Base-by-base conservation (phyloP, 1,140 invertebrate genomes). In the Heliconius hewitsoni region DNA sequence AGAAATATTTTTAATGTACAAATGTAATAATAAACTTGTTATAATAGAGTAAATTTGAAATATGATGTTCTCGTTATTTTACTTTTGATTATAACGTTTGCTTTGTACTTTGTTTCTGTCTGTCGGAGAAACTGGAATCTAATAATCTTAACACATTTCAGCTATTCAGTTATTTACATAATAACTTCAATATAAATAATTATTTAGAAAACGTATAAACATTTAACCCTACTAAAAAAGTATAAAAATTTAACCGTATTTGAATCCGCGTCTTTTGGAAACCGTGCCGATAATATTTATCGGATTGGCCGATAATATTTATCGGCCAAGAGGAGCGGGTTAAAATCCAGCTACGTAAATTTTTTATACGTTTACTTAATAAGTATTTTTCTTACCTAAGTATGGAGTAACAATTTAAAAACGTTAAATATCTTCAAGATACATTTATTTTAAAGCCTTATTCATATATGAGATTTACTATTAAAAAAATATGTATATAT, bases 81-180 rank as follows among this genome's bases (percentile, higher is more conserved):
- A 80, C 79, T 80, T 80, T 57, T 46, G 75, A 80, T 66, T 27
- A 11, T 66, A 66, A 66, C 60, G 13, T 66, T 66, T 16, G 60
- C 60, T 66, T 66, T 27, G 60, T 66, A 66, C 13, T 66, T 66
- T 66, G 27, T 66, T 30, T 66, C 11, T 66, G 60, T 66, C 9
- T 66, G 66, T 66, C 57, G 42, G 52, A 55, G 73, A 77, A 77
- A 71, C 71, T 70, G 74, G 6, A 37, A 75, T 76, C 71, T 76
- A 72, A 80, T 76, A 80, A 39, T 76, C 23, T 71, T 76, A 80
- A 77, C 74, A 77, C 19, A 73, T 73, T 80, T 74, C 72, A 71
- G 46, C 60, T 79, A 73, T 75, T 79, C 73, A 55, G 57, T 66
- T 30, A 66, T 8, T 11, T 66, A 8, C 4, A 66, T 13, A 66